Base-by-base conservation (phyloP, 2,113 vertebrate species). In the Pangasianodon hypophthalmus region DNA sequence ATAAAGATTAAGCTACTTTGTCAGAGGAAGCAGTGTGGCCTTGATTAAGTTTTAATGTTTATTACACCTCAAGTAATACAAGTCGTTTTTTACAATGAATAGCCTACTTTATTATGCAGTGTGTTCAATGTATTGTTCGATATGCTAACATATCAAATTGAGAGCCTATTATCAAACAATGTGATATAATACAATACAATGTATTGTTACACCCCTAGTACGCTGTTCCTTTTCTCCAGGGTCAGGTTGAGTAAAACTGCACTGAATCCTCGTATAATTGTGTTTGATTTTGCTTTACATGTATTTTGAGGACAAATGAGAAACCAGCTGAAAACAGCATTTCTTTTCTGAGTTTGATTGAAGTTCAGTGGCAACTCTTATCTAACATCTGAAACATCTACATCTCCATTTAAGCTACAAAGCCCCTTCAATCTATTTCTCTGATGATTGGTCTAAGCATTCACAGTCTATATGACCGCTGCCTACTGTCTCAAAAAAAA, bases 281-380 rank as follows among this genome's bases (percentile, higher is more conserved):
- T 19, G 8, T n/a, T 21, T 64, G 58, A 88, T 64, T 81, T 58
- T 37, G 46, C 58, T 64, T 52, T 32, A 11, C 19, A 2, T 67
- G 56, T 88, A n/a, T 87, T 87, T 46, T 24, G 37, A 58, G 56
- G 41, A 32, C 44, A 52, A 88, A 81, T 26, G n/a, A 37, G 13
- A 69, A 88, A 82, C n/a, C 26, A 50, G 77, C 77, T 80, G 77
- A 80, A 80, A 80, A 26, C 58, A 88, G 58, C 60, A 64, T 50
- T 50, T 67, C 13, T 21, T 41, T 84, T 67, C 18, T n/a, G 62
- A 44, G 10, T 41, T 82, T 5, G 46, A 82, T 32, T 26, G 54
- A 82, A 54, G 58, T 88, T 71, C 32, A 69, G n/a, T 88, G 62
- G 44, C 50, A 88, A 54, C 19, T 52, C 48, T 52, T 69, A 37